phyloP scores from a whole-genome alignment of 2,888 invertebrate genomes.

The Chrysolina oricalcia region DNA sequence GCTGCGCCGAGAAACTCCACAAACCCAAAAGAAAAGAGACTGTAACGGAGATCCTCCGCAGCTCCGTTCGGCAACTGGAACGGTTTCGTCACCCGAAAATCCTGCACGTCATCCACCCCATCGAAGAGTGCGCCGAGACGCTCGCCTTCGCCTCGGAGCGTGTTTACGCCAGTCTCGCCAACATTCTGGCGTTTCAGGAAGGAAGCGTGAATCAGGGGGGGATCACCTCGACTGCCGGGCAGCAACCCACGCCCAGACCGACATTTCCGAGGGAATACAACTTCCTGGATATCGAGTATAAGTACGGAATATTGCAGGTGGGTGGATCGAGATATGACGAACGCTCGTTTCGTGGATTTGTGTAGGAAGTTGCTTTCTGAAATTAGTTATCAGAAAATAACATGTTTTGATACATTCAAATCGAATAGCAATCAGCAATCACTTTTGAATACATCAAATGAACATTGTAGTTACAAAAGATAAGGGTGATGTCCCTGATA shows the following conservation, averaged over 20 bases:
- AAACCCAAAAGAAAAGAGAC: conserved; percentile 93
- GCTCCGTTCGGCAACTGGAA: conserved; percentile 86
- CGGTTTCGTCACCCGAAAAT: conserved; percentile 90
- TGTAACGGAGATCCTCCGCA: conserved; percentile 90
- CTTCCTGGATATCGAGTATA: conserved; percentile 93
- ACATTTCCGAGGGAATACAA: conserved; percentile 85
- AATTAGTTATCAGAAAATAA: no score
- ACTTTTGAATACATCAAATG: no score
- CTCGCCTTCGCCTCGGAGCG: conserved; percentile 96
- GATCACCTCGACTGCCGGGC: conserved; percentile 71
- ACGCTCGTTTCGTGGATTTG: background rate
- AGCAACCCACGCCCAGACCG: conserved; percentile 72
- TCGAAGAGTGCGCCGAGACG: conserved; percentile 90
- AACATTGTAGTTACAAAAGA: no score
- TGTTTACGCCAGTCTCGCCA: conserved; percentile 90
- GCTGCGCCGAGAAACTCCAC: conserved; percentile 92
- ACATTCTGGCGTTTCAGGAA: conserved; percentile 89
- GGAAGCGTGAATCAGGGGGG: conserved; percentile 71
- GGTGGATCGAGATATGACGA: conserved; percentile 46
- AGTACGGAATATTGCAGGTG: conserved; percentile 95
- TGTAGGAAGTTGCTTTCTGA: no score
- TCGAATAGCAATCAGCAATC: no score
- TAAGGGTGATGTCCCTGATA: no score
- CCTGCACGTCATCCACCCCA: conserved; percentile 79
- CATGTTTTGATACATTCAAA: no score